Percentiles rank a stretch among this genome's conserved stretches.
Evolutionary conservation across 2,113 vertebrate genomes (phyloP).

Genomic region (Hippocampus abdominalis): DNA sequence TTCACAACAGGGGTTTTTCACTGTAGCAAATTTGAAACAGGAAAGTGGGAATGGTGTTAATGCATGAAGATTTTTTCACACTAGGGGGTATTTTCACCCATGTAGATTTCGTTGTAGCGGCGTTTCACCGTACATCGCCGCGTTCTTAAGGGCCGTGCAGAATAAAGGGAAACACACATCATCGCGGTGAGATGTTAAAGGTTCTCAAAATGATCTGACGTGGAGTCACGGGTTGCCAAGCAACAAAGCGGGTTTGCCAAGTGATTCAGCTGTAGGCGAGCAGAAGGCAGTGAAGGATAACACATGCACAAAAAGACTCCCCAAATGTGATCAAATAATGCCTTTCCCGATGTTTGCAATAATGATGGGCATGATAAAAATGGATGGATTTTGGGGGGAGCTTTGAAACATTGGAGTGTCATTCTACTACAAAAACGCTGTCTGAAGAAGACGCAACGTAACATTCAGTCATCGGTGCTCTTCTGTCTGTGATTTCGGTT

Average conservation of each 20-base stretch:
- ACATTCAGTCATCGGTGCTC: background rate
- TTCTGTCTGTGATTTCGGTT: background rate
- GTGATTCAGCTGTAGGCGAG: conserved; percentile 29
- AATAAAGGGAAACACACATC: conserved; percentile 16
- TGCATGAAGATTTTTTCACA: no score
- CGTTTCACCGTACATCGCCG: conserved; percentile 9
- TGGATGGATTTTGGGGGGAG: background rate
- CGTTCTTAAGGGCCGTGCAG: conserved; percentile 21
- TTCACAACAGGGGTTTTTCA: no score
- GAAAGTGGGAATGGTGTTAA: no score
- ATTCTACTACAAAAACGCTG: background rate
- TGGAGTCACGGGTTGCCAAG: conserved; percentile 47
- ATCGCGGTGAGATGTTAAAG: conserved; percentile 25
- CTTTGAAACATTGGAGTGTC: background rate
- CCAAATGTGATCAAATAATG: background rate
- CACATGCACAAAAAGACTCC: background rate
- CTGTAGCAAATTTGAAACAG: no score
- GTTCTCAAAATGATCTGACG: conserved; percentile 35
- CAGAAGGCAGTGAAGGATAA: conserved; percentile 16
- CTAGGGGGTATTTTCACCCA: no score
- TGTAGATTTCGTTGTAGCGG: no score
- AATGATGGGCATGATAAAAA: background rate
- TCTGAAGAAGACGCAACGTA: background rate
- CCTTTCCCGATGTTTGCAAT: background rate
- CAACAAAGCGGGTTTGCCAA: conserved; percentile 46